phyloP scores from a whole-genome alignment of 1,140 invertebrate genomes.

The Calycopis cecrops region DNA sequence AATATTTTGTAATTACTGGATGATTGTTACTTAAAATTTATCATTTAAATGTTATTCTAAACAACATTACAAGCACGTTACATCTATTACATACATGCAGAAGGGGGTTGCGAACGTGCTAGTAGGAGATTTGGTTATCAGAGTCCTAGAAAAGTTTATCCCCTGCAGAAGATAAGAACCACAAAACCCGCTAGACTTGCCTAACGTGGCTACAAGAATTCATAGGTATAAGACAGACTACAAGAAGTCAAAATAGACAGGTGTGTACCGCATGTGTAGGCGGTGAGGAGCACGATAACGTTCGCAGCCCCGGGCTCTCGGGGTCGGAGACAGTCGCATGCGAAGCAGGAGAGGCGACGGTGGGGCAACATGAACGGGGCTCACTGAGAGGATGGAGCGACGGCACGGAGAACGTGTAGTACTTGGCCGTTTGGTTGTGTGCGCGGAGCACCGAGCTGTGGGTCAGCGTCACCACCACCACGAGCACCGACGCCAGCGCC shows the following conservation, averaged over 20 bases:
- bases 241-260: too few species aligned
- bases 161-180: constrained; percentile 6
- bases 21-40: too few species aligned
- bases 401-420: constrained; percentile 78
- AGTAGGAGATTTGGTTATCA: constrained; percentile 25
- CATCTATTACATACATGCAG: constrained; percentile 66
- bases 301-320: constrained; percentile 66
- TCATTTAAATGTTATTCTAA: neutral
- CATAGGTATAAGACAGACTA: neutral
- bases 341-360: constrained; percentile 72
- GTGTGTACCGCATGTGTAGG: constrained; percentile 52
- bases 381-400: constrained; percentile 75
- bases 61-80: constrained; percentile 50
- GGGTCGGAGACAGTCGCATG: constrained; percentile 72
- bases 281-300: constrained; percentile 49
- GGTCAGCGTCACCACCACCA: constrained; percentile 83
- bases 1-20: too few species aligned
- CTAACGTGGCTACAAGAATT: neutral
- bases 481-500: constrained; percentile 79
- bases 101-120: constrained; percentile 70
- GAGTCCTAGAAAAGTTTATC: constrained; percentile 33
- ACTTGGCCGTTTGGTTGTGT: constrained; percentile 77
- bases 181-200: constrained; percentile 27
- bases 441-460: constrained; percentile 77
- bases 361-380: constrained; percentile 73